Percentiles rank a stretch among this genome's conserved stretches.
Conservation (phyloP, 2,797 vertebrate genomes). For the Myotis myotis region DNA sequence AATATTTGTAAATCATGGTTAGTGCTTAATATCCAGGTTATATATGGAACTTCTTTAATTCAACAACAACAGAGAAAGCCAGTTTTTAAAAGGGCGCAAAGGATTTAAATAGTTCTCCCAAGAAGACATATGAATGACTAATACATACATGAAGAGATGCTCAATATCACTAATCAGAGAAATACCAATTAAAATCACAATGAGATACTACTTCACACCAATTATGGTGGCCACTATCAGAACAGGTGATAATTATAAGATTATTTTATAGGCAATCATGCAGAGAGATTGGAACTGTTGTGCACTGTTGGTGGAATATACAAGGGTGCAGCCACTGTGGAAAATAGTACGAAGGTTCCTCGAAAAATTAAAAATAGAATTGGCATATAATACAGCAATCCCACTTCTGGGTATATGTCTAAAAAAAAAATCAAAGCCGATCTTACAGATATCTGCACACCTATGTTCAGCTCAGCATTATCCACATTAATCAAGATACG, state of each 20-base stretch:
- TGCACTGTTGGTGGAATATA: neutral
- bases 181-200: neutral
- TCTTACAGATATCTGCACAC: neutral
- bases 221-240: neutral
- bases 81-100: constrained; percentile 35
- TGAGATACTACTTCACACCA: neutral
- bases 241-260: neutral
- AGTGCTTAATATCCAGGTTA: neutral
- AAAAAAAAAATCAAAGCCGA: constrained; percentile 11
- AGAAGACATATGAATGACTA: neutral
- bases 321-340: neutral
- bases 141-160: neutral
- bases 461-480: neutral
- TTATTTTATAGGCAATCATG: neutral
- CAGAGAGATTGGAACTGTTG: neutral
- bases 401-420: neutral
- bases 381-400: neutral
- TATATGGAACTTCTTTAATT: neutral
- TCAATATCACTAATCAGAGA: neutral
- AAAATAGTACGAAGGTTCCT: neutral
- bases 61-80: neutral
- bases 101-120: neutral
- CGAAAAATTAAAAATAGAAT: neutral
- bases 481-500: neutral
- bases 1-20: neutral